These are phyloP conservation scores for Monoplex corrugatus DNA, from an alignment of 2,888 invertebrate genomes.

Conservation along the genomic window DNA sequence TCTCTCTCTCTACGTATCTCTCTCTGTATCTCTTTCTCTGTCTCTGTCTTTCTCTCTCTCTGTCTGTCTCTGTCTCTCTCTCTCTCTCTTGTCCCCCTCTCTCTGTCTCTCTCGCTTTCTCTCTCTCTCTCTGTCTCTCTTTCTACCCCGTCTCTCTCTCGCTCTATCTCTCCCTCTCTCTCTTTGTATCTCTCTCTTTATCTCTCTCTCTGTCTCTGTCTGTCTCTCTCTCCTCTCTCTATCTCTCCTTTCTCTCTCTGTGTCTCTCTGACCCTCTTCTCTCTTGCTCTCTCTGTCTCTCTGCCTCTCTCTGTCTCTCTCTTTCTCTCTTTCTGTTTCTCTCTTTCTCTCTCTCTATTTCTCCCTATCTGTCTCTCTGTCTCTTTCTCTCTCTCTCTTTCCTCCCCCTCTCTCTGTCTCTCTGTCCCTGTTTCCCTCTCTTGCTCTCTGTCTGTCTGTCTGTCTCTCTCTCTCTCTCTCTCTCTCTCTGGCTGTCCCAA, in stretches of 20 bases:
- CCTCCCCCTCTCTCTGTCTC: background rate
- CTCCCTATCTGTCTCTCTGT: background rate
- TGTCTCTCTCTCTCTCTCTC: background rate
- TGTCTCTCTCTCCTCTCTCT: too few relatives aligned
- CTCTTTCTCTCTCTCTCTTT: background rate
- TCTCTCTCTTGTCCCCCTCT: background rate
- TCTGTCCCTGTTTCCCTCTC: too few relatives aligned
- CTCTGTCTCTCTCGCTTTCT: too few relatives aligned
- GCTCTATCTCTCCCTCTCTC: background rate
- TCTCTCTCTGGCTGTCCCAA: background rate
- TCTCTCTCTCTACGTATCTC: background rate
- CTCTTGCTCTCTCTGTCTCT: background rate
- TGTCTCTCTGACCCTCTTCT: background rate
- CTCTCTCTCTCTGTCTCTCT: too few relatives aligned
- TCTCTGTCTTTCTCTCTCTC: background rate
- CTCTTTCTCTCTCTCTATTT: background rate
- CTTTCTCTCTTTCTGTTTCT: background rate
- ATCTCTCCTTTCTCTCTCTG: background rate
- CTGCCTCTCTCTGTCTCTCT: background rate
- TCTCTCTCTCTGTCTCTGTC: too few relatives aligned
- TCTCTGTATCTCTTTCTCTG: background rate
- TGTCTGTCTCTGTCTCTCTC: background rate
- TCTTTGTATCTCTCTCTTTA: too few relatives aligned
- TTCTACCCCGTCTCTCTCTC: too few relatives aligned
- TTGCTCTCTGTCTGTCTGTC: too few relatives aligned